Evolutionary conservation across 2,888 invertebrate species (phyloP), one percentile per base, ranked within the genome.

Genomic region (Meloe dianella): DNA sequence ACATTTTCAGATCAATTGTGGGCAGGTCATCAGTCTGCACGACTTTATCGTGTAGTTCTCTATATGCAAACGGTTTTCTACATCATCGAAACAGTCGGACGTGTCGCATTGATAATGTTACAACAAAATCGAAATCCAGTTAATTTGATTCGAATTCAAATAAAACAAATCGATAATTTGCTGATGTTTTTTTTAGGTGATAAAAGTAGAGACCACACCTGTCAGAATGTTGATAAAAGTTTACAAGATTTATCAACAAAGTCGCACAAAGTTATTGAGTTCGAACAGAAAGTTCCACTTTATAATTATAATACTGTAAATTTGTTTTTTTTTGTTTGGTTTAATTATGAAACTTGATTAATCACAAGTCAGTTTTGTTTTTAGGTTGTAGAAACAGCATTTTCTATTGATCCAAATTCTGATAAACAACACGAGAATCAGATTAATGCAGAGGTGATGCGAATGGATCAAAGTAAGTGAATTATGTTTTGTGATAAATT

Each of bases 1-100:
- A 47, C 17, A 62, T 74, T 79, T 80, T 67, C 76, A 83, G 83
- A 75, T 82, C 83, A 70, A 79, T 80, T 61, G 79, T 76, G 72
- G 83, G 83, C 70, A 79, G 83, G 72, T 79, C 81, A 59, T 84
- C 84, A 70, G 82, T 84, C 60, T 84, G 83, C 76, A 84, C 84
- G 69, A 84, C 83, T 71, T 79, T 84, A 79, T 84, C 84, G 20
- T 84, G 83, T 77, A 83, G 83, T 72, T 83, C 83, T 5, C 72
- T 84, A 57, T 82, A 82, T 69, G 80, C 81, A 58, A 83, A 82
- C 68, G 82, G 80, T n/a, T 71, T 82, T 2, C 76, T 76, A n/a
- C 76, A 76, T 63, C 79, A 78, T 54, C 72, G 75, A 57, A 78
- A 77, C 67, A 79, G 79, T 68, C 51, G 51, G 14, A 79, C 78